Conservation (phyloP, 2,888 invertebrate species). For the Malacosoma neustria region DNA sequence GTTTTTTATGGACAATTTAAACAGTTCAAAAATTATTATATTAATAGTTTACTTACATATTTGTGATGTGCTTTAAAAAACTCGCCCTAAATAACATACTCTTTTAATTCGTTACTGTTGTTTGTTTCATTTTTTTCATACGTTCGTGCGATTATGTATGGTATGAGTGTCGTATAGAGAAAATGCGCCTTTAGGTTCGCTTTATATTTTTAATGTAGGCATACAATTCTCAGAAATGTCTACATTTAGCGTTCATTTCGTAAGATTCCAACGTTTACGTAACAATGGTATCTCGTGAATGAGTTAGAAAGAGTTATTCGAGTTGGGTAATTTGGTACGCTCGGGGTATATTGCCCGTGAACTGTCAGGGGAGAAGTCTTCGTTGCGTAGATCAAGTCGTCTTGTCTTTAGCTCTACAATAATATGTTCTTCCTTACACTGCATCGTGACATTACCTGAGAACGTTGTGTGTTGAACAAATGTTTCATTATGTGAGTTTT, state of each 20-base stretch:
- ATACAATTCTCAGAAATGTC: constrained; percentile 15
- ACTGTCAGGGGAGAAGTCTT: constrained; percentile 16
- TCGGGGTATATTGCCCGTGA: constrained; percentile 30
- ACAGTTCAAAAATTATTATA: no score
- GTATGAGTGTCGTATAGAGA: no score
- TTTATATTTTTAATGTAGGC: constrained; percentile 17
- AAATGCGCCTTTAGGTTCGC: no score
- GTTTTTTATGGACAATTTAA: no score
- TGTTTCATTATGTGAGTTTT: constrained; percentile 3
- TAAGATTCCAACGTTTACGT: constrained; percentile 27
- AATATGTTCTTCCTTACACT: constrained; percentile 8
- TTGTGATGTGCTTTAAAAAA: no score
- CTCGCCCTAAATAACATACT: no score
- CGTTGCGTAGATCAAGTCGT: constrained; percentile 17
- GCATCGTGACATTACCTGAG: neutral
- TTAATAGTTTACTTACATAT: no score
- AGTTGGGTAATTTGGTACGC: constrained; percentile 27
- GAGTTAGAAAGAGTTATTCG: constrained; percentile 40
- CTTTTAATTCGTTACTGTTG: no score
- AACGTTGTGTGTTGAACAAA: neutral
- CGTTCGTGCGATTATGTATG: no score
- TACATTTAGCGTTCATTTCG: constrained; percentile 26
- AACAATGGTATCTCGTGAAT: constrained; percentile 32
- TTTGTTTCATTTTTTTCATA: no score
- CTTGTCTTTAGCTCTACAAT: constrained; percentile 13